Conservation (phyloP, 2,797 vertebrate genomes). For the Phalanger gymnotis region DNA sequence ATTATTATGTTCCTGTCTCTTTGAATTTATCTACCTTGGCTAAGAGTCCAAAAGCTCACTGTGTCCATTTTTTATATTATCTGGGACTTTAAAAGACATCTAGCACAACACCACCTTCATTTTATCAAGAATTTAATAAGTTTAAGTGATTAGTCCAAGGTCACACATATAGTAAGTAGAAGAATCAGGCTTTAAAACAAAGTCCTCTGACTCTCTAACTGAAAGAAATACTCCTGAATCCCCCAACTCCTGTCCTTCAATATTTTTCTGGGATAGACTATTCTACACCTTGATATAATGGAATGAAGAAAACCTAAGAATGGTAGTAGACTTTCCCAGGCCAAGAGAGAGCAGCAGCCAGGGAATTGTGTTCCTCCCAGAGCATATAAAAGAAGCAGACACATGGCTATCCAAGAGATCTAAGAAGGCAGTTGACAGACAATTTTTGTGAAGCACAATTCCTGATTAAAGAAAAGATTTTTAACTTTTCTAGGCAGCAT, state of each 20-base stretch:
- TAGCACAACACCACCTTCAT: not conserved
- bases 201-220: not conserved
- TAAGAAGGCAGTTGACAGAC: not conserved
- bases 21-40: not conserved
- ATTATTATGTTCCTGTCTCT: too few relatives aligned
- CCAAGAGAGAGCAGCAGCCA: not conserved
- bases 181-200: not conserved
- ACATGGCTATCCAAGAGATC: not conserved
- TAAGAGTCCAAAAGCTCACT: not conserved
- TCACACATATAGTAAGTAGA: not conserved
- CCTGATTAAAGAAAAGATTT: not conserved
- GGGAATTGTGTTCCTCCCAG: not conserved
- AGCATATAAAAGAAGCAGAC: not conserved
- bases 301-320: not conserved
- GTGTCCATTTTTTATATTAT: not conserved
- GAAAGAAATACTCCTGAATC: not conserved
- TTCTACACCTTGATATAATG: not conserved
- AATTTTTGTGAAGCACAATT: not conserved
- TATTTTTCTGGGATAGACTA: not conserved
- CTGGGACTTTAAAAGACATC: not conserved
- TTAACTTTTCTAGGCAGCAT: not conserved
- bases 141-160: not conserved
- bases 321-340: not conserved
- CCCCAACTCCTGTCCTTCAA: not conserved
- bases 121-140: not conserved